phyloP scores from a whole-genome alignment of 2,797 vertebrate genomes.

The Oreochromis mossambicus region DNA sequence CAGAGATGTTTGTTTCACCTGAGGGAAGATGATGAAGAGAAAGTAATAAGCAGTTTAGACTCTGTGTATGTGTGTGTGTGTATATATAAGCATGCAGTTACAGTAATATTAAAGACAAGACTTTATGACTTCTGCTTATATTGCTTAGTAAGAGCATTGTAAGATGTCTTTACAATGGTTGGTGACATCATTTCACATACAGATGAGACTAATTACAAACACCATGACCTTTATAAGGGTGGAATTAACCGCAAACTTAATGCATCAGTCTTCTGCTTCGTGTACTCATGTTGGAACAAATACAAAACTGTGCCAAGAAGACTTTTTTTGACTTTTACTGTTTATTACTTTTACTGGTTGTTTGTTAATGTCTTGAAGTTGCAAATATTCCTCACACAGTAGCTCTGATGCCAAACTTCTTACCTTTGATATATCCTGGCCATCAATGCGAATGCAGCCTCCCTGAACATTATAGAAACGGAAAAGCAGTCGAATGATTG shows the following conservation, averaged over 20 bases:
- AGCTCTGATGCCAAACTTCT: background rate
- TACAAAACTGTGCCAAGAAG: background rate
- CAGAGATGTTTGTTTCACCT: conserved; percentile 90
- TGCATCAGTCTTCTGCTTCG: background rate
- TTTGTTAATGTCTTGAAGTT: background rate
- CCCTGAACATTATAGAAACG: conserved; percentile 90
- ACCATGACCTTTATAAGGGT: background rate
- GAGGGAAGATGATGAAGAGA: background rate
- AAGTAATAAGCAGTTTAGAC: background rate
- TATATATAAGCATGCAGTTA: too few relatives aligned
- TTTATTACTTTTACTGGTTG: too few relatives aligned
- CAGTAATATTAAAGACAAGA: background rate
- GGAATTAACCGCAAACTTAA: background rate
- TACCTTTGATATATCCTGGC: conserved; percentile 90
- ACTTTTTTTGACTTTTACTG: background rate
- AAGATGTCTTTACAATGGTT: too few relatives aligned
- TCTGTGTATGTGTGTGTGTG: too few relatives aligned
- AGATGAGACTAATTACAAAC: background rate
- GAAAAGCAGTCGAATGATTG: conserved; percentile 90
- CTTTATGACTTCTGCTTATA: background rate
- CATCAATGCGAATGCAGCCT: conserved; percentile 87
- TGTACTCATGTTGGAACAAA: background rate
- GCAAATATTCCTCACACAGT: accelerated
- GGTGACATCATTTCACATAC: too few relatives aligned
- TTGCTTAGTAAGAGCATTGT: too few relatives aligned